These are phyloP conservation scores for Calliphora vomitoria DNA, from an alignment of 2,888 invertebrate genomes.

Conservation along the genomic window DNA sequence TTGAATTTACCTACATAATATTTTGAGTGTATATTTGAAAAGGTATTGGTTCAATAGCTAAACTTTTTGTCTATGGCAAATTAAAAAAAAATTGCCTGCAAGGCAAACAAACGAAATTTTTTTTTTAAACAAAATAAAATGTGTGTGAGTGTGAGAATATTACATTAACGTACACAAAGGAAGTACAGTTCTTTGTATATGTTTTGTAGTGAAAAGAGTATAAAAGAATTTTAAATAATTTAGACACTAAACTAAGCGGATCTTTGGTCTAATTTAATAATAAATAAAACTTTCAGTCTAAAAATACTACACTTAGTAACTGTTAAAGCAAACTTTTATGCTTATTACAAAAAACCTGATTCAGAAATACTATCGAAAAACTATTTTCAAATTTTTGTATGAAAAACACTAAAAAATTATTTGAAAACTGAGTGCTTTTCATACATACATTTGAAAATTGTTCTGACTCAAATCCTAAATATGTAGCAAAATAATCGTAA, in stretches of 20 bases:
- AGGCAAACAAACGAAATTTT: conserved; percentile 24
- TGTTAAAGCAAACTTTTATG: no score
- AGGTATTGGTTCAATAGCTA: conserved; percentile 26
- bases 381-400: no score
- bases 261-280: background rate
- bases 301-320: no score
- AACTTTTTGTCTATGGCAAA: background rate
- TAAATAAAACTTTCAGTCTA: background rate
- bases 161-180: background rate
- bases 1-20: no score
- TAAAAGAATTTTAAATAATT: background rate
- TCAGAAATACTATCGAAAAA: no score
- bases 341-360: no score
- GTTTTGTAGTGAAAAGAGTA: background rate
- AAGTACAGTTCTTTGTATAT: background rate
- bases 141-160: background rate
- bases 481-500: no score
- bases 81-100: conserved; percentile 5
- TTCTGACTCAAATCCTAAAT: no score
- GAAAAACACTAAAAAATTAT: no score
- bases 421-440: no score
- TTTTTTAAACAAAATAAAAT: background rate
- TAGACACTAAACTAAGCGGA: background rate
- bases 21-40: no score
- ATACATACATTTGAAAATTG: no score